Conservation (phyloP, 1,140 invertebrate genomes). For the Cyclina sinensis region DNA sequence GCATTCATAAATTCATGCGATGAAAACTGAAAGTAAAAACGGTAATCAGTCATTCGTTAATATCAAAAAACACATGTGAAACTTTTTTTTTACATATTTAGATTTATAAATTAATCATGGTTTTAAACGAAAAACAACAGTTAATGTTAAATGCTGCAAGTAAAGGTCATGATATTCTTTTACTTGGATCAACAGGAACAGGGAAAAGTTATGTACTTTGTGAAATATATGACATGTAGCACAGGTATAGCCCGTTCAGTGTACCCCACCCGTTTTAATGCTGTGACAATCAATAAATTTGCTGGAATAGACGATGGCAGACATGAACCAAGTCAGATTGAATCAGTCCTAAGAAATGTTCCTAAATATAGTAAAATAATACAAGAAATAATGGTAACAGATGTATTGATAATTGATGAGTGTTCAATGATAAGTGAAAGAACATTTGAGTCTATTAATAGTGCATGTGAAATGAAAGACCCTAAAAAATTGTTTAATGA, state of each 20-base stretch:
- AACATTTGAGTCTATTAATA: background rate
- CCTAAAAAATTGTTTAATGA: background rate
- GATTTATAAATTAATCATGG: too few relatives aligned
- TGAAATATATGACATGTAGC: background rate
- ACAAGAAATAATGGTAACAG: background rate
- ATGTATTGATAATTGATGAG: background rate
- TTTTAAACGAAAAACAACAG: background rate
- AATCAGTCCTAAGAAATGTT: background rate
- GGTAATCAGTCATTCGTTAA: too few relatives aligned
- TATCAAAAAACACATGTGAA: too few relatives aligned
- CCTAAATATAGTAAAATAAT: too few relatives aligned
- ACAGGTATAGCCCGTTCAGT: background rate
- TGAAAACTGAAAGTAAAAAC: too few relatives aligned
- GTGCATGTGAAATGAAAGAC: background rate
- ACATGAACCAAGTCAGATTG: background rate
- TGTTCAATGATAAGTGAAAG: constrained; percentile 8
- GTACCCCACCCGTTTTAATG: background rate
- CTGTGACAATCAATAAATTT: background rate
- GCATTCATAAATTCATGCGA: too few relatives aligned
- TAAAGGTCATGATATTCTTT: background rate
- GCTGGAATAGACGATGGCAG: background rate
- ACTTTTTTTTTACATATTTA: too few relatives aligned
- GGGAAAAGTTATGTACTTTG: background rate
- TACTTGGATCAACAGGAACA: background rate
- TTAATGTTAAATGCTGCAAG: background rate